Percentiles rank a stretch among this genome's conserved stretches.
Evolutionary conservation across 2,113 vertebrate genomes (phyloP).

Genomic region (Thalassoma bifasciatum): DNA sequence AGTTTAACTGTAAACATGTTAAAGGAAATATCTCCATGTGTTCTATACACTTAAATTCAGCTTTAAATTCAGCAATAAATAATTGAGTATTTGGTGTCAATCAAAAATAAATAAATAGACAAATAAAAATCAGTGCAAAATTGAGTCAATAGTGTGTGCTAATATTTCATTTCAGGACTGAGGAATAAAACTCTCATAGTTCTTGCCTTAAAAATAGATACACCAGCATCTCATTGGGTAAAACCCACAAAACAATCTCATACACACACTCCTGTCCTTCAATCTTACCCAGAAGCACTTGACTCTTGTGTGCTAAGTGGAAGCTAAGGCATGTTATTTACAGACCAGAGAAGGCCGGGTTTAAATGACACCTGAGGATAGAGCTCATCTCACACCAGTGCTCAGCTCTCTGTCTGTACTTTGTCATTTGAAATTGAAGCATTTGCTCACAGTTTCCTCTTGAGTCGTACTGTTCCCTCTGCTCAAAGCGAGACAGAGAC

Average conservation of each 20-base stretch:
- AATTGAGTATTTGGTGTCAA: slow-evolving; percentile 42
- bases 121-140: slow-evolving; percentile 6
- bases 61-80: background rate
- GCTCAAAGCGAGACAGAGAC: slow-evolving; percentile 36
- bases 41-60: background rate
- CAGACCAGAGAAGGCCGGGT: slow-evolving; percentile 47
- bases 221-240: slow-evolving; percentile 41
- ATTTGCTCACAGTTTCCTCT: slow-evolving; percentile 53
- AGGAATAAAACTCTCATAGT: slow-evolving; percentile 35
- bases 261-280: slow-evolving; percentile 37
- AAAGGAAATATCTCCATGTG: background rate
- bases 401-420: slow-evolving; percentile 58
- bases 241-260: slow-evolving; percentile 18
- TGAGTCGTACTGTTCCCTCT: slow-evolving; percentile 38
- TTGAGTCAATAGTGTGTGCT: slow-evolving; percentile 26
- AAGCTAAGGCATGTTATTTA: slow-evolving; percentile 63
- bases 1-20: background rate
- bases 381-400: slow-evolving; percentile 66
- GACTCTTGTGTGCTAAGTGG: slow-evolving; percentile 49
- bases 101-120: slow-evolving; percentile 4
- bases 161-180: slow-evolving; percentile 46
- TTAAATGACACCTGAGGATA: slow-evolving; percentile 71
- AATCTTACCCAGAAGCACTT: slow-evolving; percentile 58
- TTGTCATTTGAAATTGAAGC: slow-evolving; percentile 71
- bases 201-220: slow-evolving; percentile 30